Base-by-base conservation (phyloP, 2,113 vertebrate genomes). In the Alces alces region DNA sequence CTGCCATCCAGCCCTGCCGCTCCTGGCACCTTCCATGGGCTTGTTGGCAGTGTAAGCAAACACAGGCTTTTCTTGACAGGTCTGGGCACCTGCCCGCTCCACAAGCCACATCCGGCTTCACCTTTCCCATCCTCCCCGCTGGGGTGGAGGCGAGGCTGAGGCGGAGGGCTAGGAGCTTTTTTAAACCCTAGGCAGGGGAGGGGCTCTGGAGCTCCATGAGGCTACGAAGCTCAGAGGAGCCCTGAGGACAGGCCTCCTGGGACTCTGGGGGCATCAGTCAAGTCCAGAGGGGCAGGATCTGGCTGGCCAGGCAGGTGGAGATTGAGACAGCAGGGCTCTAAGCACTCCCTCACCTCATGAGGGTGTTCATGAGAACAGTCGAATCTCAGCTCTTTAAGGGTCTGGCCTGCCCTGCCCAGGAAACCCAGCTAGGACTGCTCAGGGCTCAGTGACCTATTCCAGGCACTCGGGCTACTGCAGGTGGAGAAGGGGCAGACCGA, bases 21-120 rank as follows among this genome's bases (percentile, higher is more conserved):
- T 88, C 86, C 66, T 96, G 95, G 95, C 98, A 80, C 89, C 91
- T 92, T 54, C 61, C 70, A 23, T 15, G 9, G 79, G 64, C 30
- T 7, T 52, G 61, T 73, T 97, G 97, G 97, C 98, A 92, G 70
- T 55, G 15, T 66, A 93, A 86, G 64, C 91, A 80, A 89, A 89
- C 97, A 95, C 86, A 91, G 79, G 96, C 95, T 97, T 97, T 97
- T 96, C 96, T 98, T 97, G 96, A 89, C 98, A 95, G 97, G 78
- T 86, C 82, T 36, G 55, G 95, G 83, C 95, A 76, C 95, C 95
- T 94, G 92, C 96, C 91, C 27, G 54, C 93, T 87, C 61, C 90
- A 10, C 3, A 60, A 93, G 88, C 94, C 39, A 89, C 95, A 97
- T 98, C 98, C 98, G 98, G 97, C 97, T 96, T 97, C 78, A 90